A percentile compares a stretch with the other conserved stretches of the same genome.
Conservation (phyloP, 2,888 invertebrate genomes). For the Calameuta filiformis region DNA sequence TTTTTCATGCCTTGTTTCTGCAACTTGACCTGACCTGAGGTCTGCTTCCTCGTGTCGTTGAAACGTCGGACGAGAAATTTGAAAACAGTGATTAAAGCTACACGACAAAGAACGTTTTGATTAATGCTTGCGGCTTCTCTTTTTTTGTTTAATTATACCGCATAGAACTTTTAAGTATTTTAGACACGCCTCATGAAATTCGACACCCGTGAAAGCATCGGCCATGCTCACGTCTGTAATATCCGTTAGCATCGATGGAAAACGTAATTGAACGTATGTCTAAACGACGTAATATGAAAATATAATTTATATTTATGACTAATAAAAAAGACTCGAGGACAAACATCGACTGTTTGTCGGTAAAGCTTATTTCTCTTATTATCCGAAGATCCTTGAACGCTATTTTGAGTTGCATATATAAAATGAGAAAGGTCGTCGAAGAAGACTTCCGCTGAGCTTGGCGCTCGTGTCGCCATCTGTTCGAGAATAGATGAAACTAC, state of each 20-base stretch:
- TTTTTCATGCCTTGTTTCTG: constrained; percentile 17
- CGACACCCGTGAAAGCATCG: background rate
- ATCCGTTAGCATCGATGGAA: background rate
- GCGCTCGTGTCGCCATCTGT: background rate
- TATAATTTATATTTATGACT: background rate
- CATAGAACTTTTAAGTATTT: background rate
- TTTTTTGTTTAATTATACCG: background rate
- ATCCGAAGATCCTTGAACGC: background rate
- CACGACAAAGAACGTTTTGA: background rate
- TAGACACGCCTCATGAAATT: background rate
- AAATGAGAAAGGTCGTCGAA: background rate
- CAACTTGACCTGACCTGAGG: background rate
- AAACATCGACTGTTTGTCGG: background rate
- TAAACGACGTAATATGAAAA: background rate
- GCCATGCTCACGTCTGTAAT: background rate
- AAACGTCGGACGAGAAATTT: background rate
- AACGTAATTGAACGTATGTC: background rate
- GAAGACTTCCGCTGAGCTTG: background rate
- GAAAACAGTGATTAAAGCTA: background rate
- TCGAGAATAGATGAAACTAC: background rate
- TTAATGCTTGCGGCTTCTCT: background rate
- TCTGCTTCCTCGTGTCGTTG: background rate
- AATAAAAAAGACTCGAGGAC: background rate
- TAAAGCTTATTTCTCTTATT: background rate
- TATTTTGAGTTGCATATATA: background rate